Evolutionary conservation across 2,888 invertebrate genomes (phyloP), one percentile per base, ranked within the genome.

Genomic region (Monopis laevigella): DNA sequence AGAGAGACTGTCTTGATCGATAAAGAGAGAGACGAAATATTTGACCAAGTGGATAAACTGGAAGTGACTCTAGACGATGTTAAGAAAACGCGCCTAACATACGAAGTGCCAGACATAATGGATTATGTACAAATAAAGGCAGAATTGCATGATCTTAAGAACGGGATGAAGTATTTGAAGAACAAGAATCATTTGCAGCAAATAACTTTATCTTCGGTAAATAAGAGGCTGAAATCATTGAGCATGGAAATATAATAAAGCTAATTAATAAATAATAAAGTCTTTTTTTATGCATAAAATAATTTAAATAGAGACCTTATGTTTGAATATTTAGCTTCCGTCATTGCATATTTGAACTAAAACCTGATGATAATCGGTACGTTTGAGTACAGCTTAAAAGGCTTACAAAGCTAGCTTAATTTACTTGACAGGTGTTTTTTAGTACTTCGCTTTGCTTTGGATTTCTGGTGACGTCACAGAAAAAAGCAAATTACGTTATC

Each of bases 81-180:
- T 0, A 66, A 59, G 26, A 63, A 65, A 44, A 56, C 83, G 0
- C 59, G 70, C 39, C 50, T 58, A 5, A 66, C 69, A 1, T 84
- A 81, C 44, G 66, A 73, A 50, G 82, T 84, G 0, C 86, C 86
- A 0, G 82, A 84, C 43, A 58, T 85, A 1, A 71, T 86, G 69
- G 84, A 85, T 1, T 86, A 85, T 26, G 82, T 86, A 0, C 58
- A 61, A 24, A 62, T 82, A 0, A 84, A 85, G 49, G 66, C 73
- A 0, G 77, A 84, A 43, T 51, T 83, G 1, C 56, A 68, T 0
- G 81, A 82, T 27, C 55, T 85, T 46, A 72, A 69, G 32, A 66
- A 70, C 30, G 56, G 58, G 3, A 59, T 78, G 12, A 75, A 72
- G 29, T 47, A 66, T 27, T 51, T 73, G 32, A 64, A 70, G 3